Evolutionary conservation across 2,888 invertebrate genomes (phyloP).

Genomic region (Tachystola acroxantha): DNA sequence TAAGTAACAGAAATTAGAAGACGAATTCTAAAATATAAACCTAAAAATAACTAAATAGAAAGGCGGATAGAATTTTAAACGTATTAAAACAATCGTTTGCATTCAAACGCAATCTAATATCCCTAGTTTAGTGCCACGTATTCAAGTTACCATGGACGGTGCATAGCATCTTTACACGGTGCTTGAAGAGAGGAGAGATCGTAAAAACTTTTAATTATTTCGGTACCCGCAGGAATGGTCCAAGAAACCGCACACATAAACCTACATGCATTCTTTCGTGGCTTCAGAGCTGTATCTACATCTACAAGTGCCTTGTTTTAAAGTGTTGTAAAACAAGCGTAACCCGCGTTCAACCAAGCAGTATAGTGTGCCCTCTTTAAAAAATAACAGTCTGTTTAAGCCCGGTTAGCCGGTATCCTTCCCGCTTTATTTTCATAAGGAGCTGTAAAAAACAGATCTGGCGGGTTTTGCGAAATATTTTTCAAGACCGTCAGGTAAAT

Average conservation of each 20-base stretch:
- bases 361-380: slow-evolving; percentile 37
- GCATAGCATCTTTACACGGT: slow-evolving; percentile 51
- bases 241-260: slow-evolving; percentile 64
- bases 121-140: slow-evolving; percentile 21
- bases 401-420: not conserved
- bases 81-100: no score
- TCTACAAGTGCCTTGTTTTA: slow-evolving; percentile 54
- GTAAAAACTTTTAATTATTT: slow-evolving; percentile 76
- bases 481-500: no score
- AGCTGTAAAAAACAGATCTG: slow-evolving; percentile 9
- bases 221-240: slow-evolving; percentile 53
- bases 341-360: slow-evolving; percentile 36
- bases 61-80: no score
- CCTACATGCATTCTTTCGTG: slow-evolving; percentile 55
- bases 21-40: no score
- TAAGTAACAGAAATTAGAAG: no score
- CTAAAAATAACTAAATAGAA: no score
- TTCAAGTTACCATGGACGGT: slow-evolving; percentile 24
- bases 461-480: not conserved
- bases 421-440: slow-evolving; percentile 9
- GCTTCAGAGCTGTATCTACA: slow-evolving; percentile 37
- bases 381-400: slow-evolving; percentile 35
- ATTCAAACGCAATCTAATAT: slow-evolving; percentile 28
- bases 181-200: slow-evolving; percentile 42
- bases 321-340: slow-evolving; percentile 74